A percentile compares a stretch with the other conserved stretches of the same genome.
phyloP scores from a whole-genome alignment of 2,797 vertebrate species.

The Psittacula derbiana region DNA sequence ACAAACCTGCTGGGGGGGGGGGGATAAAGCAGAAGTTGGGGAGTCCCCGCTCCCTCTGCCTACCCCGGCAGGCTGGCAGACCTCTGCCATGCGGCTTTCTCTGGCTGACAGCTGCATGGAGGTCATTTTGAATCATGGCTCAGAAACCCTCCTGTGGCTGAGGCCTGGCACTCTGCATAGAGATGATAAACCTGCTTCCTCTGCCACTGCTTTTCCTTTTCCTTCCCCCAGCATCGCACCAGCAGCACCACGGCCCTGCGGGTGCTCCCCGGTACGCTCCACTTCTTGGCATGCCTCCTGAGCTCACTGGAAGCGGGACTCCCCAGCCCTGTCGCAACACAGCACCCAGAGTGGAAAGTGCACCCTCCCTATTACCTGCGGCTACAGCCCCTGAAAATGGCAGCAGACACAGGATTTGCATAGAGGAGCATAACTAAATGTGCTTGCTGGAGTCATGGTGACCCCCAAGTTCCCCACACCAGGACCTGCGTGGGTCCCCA shows the following conservation, averaged over 20 bases:
- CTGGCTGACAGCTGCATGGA: accelerated
- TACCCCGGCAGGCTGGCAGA: accelerated
- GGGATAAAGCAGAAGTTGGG: neutral
- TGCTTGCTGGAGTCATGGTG: neutral
- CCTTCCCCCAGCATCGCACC: neutral
- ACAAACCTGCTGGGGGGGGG: accelerated
- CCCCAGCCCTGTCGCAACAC: accelerated
- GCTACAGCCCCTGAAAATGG: accelerated
- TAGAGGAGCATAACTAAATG: neutral
- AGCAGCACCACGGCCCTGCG: accelerated
- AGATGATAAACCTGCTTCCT: neutral
- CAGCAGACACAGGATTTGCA: neutral
- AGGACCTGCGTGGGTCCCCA: accelerated
- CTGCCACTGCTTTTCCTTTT: neutral
- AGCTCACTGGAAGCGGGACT: accelerated
- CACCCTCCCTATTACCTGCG: accelerated
- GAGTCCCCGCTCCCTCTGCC: neutral
- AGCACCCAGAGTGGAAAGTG: accelerated
- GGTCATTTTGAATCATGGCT: neutral
- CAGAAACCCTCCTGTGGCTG: neutral
- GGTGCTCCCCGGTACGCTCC: accelerated
- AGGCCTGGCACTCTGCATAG: neutral
- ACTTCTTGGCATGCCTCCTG: accelerated
- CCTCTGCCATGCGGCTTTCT: accelerated
- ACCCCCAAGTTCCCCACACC: accelerated